phyloP scores from a whole-genome alignment of 30 jellyfish, hydroid and myxozoan species.

The Aurelia aurita region DNA sequence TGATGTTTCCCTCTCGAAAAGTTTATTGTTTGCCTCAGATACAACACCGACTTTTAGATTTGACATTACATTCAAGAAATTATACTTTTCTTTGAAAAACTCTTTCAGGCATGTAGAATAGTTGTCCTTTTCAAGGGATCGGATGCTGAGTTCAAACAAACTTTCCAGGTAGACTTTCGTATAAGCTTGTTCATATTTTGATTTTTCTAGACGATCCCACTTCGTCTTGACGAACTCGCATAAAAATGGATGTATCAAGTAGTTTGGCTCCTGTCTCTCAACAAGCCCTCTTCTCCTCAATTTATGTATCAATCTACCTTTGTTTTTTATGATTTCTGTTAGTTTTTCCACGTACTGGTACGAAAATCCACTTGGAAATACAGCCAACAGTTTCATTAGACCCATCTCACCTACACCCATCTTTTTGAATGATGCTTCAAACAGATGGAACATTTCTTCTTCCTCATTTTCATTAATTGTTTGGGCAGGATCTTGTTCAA shows the following conservation, averaged over 20 bases:
- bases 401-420: background rate
- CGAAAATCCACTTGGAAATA: conserved; percentile 40
- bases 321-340: background rate
- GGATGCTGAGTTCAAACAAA: conserved; percentile 9
- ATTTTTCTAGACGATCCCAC: conserved; percentile 5
- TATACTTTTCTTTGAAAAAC: conserved; percentile 13
- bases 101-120: conserved; percentile 15
- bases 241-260: conserved; percentile 21
- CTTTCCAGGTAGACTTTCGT: background rate
- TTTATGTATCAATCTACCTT: background rate
- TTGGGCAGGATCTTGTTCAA: conserved; percentile 3
- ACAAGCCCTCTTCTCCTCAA: conserved; percentile 11
- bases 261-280: background rate
- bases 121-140: conserved; percentile 29
- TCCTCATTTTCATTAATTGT: background rate
- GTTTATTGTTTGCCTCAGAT: background rate
- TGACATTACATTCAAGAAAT: conserved; percentile 18
- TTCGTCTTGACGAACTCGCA: background rate
- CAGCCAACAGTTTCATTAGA: conserved; percentile 26
- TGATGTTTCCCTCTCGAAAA: background rate
- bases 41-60: background rate
- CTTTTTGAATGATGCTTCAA: conserved; percentile 5
- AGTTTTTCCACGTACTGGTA: conserved; percentile 10
- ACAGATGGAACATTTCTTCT: background rate
- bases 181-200: background rate